Conservation (phyloP, 2,888 invertebrate genomes). For the Xestia sexstrigata region DNA sequence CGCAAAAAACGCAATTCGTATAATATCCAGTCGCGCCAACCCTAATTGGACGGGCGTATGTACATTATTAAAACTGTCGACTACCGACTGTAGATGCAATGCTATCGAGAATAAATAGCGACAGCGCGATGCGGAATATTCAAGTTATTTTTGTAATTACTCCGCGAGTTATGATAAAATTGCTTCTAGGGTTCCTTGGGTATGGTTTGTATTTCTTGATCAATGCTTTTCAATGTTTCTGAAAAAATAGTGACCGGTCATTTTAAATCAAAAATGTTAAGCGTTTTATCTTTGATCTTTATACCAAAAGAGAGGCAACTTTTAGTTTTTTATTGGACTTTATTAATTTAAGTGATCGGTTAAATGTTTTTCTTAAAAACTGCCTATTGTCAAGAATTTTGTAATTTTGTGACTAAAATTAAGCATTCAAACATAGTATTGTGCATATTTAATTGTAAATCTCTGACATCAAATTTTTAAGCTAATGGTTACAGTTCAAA, state of each 20-base stretch:
- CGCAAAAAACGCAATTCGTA: conserved; percentile 60
- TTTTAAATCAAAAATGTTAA: neutral
- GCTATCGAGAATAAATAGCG: conserved; percentile 61
- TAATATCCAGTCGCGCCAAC: conserved; percentile 58
- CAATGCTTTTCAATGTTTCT: neutral
- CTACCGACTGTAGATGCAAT: conserved; percentile 64
- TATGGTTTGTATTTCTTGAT: conserved; percentile 49
- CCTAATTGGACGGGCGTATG: conserved; percentile 68
- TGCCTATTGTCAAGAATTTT: neutral
- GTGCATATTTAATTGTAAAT: neutral
- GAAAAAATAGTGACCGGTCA: neutral
- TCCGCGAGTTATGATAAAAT: conserved; percentile 52
- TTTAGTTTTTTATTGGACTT: neutral
- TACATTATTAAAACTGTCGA: conserved; percentile 73
- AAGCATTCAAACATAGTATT: neutral
- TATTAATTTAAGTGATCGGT: no score
- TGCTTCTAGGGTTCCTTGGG: conserved; percentile 56
- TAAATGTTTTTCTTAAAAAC: neutral
- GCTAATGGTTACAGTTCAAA: conserved; percentile 41
- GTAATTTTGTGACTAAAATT: neutral
- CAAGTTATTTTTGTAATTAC: conserved; percentile 61
- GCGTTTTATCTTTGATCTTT: neutral
- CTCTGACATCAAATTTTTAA: conserved; percentile 8
- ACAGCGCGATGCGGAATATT: conserved; percentile 50
- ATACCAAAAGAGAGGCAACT: neutral